Percentiles rank a stretch among this genome's conserved stretches.
Conservation (phyloP, 2,888 invertebrate genomes). For the Brenthis daphne region DNA sequence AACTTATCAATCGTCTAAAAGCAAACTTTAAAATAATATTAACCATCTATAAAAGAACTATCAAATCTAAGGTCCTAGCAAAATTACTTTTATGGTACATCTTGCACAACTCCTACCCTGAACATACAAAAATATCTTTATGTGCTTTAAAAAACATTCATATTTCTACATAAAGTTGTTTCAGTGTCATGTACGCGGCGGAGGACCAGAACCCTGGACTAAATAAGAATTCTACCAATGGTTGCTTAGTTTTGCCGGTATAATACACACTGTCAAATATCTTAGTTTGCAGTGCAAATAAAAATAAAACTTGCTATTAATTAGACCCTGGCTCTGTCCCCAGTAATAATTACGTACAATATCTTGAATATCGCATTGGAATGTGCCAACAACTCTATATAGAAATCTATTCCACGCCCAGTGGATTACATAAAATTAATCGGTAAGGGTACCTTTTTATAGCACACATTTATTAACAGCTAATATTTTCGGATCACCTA, state of each 20-base stretch:
- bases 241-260: too few relatives aligned
- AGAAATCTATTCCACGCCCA: conserved; percentile 53
- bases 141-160: conserved; percentile 72
- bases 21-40: conserved; percentile 78
- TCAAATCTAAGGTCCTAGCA: conserved; percentile 78
- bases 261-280: too few relatives aligned
- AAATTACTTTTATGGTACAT: conserved; percentile 74
- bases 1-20: conserved; percentile 78
- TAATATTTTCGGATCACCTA: conserved; percentile 67
- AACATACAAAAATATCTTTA: conserved; percentile 81
- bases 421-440: conserved; percentile 60
- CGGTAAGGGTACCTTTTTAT: conserved; percentile 63
- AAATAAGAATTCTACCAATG: not conserved
- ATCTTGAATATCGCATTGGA: conserved; percentile 32
- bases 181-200: conserved; percentile 14
- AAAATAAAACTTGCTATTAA: not conserved
- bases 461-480: conserved; percentile 75
- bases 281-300: too few relatives aligned
- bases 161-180: conserved; percentile 59
- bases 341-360: conserved; percentile 13
- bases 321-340: not conserved
- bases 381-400: conserved; percentile 55
- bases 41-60: conserved; percentile 79
- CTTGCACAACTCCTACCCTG: conserved; percentile 67
- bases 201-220: not conserved